Evolutionary conservation across 2,113 vertebrate genomes (phyloP), one percentile per base, ranked within the genome.

Genomic region (Nycticorax nycticorax): DNA sequence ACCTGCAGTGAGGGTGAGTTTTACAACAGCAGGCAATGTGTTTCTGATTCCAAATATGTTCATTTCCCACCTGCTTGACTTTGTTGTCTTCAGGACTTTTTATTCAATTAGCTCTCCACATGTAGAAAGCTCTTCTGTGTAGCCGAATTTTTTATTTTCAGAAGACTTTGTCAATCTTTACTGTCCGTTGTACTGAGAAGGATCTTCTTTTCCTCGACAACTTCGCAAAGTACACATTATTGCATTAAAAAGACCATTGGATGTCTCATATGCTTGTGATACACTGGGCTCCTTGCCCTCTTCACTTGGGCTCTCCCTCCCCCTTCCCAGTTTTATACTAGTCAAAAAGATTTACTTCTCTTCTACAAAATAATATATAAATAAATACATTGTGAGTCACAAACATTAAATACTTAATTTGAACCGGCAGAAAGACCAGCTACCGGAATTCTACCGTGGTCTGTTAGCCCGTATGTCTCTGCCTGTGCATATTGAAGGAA

Each of bases 361-460:
- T 85, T 96, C 77, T 62, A 64, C 88, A 89, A 97, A 84, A 96
- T 94, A 91, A 89, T 82, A 75, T 68, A 85, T 87, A 92, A 95
- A 92, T 91, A 89, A 94, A 96, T 94, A 95, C 18, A 47, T 32
- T 59, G 39, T 14, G 12, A 97, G 64, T 95, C 80, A 88, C 63
- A 97, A 95, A 94, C 79, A 92, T 92, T 72, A 95, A 94, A 88
- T 88, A 69, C 88, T 86, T 96, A 64, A 94, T 93, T 82, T 97
- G 92, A 95, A 87, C 47, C 14, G 48, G 79, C 94, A 93, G 89
- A 95, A 96, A 72, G 68, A 92, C 32, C 87, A 82, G 85, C 96
- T 97, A 83, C 94, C 1, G 9, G 90, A 96, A 95, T 93, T 93
- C 88, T 87, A 27, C 32, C 74, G 52, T 63, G 39, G 48, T 97